These are phyloP conservation scores for Celastrina argiolus DNA, from an alignment of 2,888 invertebrate genomes.

Conservation along the genomic window DNA sequence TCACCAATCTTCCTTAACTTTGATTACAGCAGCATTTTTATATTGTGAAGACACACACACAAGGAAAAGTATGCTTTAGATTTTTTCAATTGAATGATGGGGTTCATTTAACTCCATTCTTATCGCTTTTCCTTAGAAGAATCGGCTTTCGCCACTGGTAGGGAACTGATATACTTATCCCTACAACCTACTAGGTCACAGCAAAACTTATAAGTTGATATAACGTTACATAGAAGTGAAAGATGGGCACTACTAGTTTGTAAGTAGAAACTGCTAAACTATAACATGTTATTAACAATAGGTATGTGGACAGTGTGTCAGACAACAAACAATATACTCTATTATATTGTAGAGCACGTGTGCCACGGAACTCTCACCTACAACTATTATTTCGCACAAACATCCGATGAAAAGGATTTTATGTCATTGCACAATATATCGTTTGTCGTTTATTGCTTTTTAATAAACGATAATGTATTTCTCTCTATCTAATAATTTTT, in stretches of 20 bases:
- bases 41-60: not conserved
- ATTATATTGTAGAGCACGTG: slow-evolving; percentile 6
- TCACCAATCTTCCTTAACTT: not conserved
- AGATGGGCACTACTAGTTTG: not conserved
- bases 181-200: too few species aligned
- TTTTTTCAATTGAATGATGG: too few species aligned
- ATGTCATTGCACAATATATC: not conserved
- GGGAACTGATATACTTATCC: too few species aligned
- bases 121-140: too few species aligned
- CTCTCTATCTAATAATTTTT: too few species aligned
- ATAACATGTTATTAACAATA: not conserved
- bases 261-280: not conserved
- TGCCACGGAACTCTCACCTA: slow-evolving; percentile 6
- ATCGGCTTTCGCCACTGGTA: too few species aligned
- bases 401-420: slow-evolving; percentile 3
- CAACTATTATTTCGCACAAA: slow-evolving; percentile 1
- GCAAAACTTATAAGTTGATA: too few species aligned
- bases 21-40: not conserved
- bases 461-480: slow-evolving; percentile 10
- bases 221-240: too few species aligned
- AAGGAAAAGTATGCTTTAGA: not conserved
- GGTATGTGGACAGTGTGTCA: not conserved
- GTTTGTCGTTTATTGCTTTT: not conserved
- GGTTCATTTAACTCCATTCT: too few species aligned
- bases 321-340: slow-evolving; percentile 4